phyloP scores from a whole-genome alignment of 2,888 invertebrate genomes.

The Odontomyia ornata region DNA sequence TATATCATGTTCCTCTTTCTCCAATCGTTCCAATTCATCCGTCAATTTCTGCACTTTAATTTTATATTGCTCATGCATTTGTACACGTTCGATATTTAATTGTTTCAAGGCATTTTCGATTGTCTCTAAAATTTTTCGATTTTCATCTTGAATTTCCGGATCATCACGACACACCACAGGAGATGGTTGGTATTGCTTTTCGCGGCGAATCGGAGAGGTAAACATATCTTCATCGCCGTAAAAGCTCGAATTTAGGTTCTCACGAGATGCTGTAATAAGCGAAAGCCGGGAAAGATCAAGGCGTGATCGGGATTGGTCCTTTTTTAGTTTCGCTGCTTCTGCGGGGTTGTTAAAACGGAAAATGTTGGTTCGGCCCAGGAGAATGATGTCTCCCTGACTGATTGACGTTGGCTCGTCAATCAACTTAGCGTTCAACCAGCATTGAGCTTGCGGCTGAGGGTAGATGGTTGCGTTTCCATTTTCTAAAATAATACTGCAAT shows the following conservation, averaged over 20 bases:
- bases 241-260: conserved; percentile 68
- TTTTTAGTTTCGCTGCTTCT: conserved; percentile 84
- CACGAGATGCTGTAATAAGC: conserved; percentile 76
- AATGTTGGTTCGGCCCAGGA: conserved; percentile 81
- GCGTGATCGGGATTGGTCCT: conserved; percentile 75
- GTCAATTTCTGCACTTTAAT: conserved; percentile 62
- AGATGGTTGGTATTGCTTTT: conserved; percentile 62
- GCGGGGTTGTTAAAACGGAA: conserved; percentile 91
- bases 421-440: conserved; percentile 84
- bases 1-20: conserved; percentile 66
- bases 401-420: conserved; percentile 81
- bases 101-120: conserved; percentile 76
- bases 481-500: conserved; percentile 77
- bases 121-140: conserved; percentile 73
- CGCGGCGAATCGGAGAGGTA: conserved; percentile 57
- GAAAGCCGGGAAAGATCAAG: conserved; percentile 84
- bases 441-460: conserved; percentile 77
- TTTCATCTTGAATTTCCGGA: conserved; percentile 71
- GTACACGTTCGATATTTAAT: conserved; percentile 64
- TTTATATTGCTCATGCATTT: conserved; percentile 64
- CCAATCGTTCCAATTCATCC: conserved; percentile 65
- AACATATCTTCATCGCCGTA: conserved; percentile 60
- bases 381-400: conserved; percentile 82
- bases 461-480: conserved; percentile 78
- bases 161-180: conserved; percentile 66